Evolutionary conservation across 2,888 invertebrate species (phyloP).

Genomic region (Papilio protenor): DNA sequence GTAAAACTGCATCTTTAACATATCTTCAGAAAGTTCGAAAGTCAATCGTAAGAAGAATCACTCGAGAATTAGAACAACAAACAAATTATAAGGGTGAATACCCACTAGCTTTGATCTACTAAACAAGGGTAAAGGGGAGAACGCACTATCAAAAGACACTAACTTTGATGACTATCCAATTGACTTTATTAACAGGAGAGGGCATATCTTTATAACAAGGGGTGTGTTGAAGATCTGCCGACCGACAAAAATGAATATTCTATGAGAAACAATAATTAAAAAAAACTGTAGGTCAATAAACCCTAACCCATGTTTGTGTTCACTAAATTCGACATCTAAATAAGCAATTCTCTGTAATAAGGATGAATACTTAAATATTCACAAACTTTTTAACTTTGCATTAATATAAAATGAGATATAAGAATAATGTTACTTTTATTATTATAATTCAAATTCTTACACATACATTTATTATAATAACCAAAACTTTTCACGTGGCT

Average conservation of each 20-base stretch:
- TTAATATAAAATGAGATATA: not conserved
- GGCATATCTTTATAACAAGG: constrained; percentile 58
- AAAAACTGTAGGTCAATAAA: not conserved
- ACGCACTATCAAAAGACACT: constrained; percentile 62
- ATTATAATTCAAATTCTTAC: constrained; percentile 10
- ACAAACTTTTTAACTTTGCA: not conserved
- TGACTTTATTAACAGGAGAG: constrained; percentile 63
- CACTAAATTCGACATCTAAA: not conserved
- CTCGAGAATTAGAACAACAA: constrained; percentile 35
- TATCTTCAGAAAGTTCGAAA: not conserved
- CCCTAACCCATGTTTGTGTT: not conserved
- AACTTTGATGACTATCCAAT: constrained; percentile 62
- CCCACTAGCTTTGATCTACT: constrained; percentile 39
- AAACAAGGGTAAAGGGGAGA: constrained; percentile 32
- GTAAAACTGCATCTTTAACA: not conserved
- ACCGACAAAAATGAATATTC: not conserved
- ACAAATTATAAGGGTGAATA: constrained; percentile 25
- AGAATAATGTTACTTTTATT: not conserved
- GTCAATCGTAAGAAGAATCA: constrained; percentile 17
- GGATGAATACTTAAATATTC: no score
- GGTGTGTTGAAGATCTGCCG: constrained; percentile 61
- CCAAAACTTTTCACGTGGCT: constrained; percentile 15
- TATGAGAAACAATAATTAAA: not conserved
- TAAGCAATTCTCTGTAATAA: not conserved
- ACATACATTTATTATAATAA: constrained; percentile 19